These are phyloP conservation scores for Chlorodrepanis virens DNA, from an alignment of 2,113 vertebrate genomes.

Conservation along the genomic window DNA sequence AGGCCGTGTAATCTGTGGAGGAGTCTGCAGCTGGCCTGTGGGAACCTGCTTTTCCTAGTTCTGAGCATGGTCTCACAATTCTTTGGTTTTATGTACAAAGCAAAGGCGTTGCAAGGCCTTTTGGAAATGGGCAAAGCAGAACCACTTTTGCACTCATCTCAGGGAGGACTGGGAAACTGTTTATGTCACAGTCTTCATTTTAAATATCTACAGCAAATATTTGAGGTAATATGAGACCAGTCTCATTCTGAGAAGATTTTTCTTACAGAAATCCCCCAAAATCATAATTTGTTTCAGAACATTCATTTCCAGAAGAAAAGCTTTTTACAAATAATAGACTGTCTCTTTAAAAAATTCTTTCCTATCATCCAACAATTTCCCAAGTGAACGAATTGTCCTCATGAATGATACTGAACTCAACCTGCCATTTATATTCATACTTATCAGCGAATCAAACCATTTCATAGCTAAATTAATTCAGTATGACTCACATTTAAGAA, in stretches of 20 bases:
- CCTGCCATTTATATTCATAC: neutral
- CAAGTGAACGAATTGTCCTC: neutral
- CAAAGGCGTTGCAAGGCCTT: neutral
- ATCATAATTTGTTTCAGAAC: neutral
- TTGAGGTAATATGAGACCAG: neutral
- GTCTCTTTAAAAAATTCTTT: neutral
- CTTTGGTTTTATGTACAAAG: neutral
- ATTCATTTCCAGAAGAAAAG: neutral
- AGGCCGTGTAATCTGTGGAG: neutral
- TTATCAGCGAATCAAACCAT: neutral
- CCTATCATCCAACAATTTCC: neutral
- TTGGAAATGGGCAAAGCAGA: neutral
- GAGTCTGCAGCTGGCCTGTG: neutral
- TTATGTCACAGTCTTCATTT: neutral
- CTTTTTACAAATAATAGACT: neutral
- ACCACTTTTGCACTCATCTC: neutral
- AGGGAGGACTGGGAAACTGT: neutral
- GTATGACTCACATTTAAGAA: neutral
- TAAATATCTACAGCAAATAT: neutral
- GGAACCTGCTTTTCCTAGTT: neutral
- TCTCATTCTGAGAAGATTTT: neutral
- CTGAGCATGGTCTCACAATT: neutral
- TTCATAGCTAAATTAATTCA: neutral
- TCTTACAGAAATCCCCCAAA: neutral
- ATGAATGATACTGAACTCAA: neutral